These are phyloP conservation scores for Eira barbara DNA, from an alignment of 2,113 vertebrate species.

Conservation along the genomic window DNA sequence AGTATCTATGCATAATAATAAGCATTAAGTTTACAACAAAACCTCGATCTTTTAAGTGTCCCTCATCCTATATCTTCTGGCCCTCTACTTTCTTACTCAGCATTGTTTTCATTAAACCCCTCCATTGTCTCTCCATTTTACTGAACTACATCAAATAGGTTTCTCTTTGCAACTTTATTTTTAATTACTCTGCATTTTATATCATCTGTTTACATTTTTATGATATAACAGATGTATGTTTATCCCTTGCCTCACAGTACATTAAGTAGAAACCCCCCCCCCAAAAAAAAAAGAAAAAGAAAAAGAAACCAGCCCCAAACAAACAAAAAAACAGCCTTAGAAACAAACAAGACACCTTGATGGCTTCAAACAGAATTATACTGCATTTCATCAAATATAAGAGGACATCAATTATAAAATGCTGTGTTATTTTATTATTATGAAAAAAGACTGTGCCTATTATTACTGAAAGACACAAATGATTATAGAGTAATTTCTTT, in stretches of 20 bases:
- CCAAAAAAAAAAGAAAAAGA: background rate
- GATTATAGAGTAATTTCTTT: background rate
- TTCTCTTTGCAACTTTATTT: constrained; percentile 30
- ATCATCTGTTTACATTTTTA: constrained; percentile 17
- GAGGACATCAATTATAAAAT: background rate
- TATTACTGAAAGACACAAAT: background rate
- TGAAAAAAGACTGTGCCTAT: background rate
- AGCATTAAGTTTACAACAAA: background rate
- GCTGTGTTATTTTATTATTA: background rate
- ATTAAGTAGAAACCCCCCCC: background rate
- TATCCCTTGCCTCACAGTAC: background rate
- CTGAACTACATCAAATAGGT: background rate
- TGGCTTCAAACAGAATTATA: background rate
- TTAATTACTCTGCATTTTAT: constrained; percentile 43
- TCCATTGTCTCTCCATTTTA: constrained; percentile 4
- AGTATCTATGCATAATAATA: background rate
- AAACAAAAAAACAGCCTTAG: background rate
- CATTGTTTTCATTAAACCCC: background rate
- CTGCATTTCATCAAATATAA: background rate
- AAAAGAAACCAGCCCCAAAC: background rate
- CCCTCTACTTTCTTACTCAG: background rate
- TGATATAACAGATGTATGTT: constrained; percentile 24
- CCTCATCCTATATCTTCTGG: background rate
- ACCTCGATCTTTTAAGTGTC: background rate
- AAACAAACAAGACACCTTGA: background rate